Evolutionary conservation across 2,113 vertebrate genomes (phyloP).

Genomic region (Pseudorhombus dupliciocellatus): DNA sequence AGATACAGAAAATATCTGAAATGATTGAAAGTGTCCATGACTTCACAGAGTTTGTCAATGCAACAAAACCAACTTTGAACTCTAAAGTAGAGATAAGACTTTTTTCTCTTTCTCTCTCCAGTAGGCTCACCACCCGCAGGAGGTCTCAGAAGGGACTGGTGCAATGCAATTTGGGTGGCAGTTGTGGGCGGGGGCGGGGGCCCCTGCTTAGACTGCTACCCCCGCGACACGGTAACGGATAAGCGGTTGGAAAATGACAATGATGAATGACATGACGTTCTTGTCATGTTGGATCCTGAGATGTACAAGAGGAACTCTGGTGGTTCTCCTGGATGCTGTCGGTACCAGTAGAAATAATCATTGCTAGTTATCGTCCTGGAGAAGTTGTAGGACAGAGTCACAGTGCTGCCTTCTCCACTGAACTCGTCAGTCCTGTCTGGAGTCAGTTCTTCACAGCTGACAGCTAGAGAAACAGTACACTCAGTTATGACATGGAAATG

Average conservation of each 20-base stretch:
- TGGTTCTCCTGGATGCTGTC: constrained; percentile 38
- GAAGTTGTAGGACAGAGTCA: constrained; percentile 28
- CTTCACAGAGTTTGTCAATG: no score
- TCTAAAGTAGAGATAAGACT: neutral
- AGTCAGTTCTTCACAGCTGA: constrained; percentile 36
- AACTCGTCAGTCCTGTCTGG: constrained; percentile 8
- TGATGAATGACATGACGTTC: neutral
- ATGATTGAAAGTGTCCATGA: no score
- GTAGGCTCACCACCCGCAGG: no score
- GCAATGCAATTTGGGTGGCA: no score
- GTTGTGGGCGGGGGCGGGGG: no score
- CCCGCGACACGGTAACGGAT: no score
- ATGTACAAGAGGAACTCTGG: neutral
- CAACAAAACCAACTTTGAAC: no score
- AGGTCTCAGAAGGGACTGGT: no score
- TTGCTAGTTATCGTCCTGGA: rapidly evolving
- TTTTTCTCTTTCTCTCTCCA: no score
- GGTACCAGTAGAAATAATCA: constrained; percentile 46
- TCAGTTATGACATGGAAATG: no score
- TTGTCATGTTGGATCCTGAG: neutral
- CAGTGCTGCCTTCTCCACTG: neutral
- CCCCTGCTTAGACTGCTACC: neutral
- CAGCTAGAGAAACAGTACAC: constrained; percentile 1
- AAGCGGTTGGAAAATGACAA: no score
- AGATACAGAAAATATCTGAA: no score